Base-by-base conservation (phyloP, 2,888 invertebrate species). In the Sinotaia quadrata region DNA sequence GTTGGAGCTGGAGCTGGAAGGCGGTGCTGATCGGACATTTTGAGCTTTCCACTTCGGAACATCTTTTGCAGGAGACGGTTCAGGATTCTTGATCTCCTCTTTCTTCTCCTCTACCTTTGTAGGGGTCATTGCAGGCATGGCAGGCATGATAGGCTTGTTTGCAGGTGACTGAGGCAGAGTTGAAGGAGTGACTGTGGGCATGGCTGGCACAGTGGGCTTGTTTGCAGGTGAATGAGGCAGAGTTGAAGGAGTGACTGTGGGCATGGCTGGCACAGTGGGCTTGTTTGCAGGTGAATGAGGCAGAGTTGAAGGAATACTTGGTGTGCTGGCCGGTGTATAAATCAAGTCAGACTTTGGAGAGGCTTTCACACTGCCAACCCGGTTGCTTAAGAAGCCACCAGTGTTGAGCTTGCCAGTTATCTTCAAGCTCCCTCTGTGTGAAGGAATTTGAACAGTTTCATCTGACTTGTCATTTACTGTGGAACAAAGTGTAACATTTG, bases 371-470 rank as follows among this genome's bases (percentile, higher is more conserved):
- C 68, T 68, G 34, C 66, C 60, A 34, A 60, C 52, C 10, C 71
- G 52, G 29, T 44, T 33, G 34, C 49, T 24, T 2, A 44, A 33
- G 8, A 31, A 15, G 18, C 44, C 12, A n/a, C 65, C 10, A 12
- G 69, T 29, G 29, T 51, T 62, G 31, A 31, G 41, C 15, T 68
- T 68, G 18, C 67, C 58, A n/a, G 69, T 47, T 24, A 67, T 62
- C 31, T 67, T 72, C 29, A 72, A 58, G 41, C 69, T 72, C 1
- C 72, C 69, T 34, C 58, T 47, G 1, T 67, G 56, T 15, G 34
- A 1, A 29, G 24, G 51, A 15, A 36, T 24, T 36, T 18, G 10
- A 15, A 15, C 18, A 41, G 34, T 36, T 36, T 61, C 61, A 10
- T 36, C 33, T 18, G 33, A 12, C 51, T 61, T 61, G 33, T 8